A percentile compares a stretch with the other conserved stretches of the same genome.
phyloP scores from a whole-genome alignment of 1,140 invertebrate genomes.

The Drosophila yakuba region DNA sequence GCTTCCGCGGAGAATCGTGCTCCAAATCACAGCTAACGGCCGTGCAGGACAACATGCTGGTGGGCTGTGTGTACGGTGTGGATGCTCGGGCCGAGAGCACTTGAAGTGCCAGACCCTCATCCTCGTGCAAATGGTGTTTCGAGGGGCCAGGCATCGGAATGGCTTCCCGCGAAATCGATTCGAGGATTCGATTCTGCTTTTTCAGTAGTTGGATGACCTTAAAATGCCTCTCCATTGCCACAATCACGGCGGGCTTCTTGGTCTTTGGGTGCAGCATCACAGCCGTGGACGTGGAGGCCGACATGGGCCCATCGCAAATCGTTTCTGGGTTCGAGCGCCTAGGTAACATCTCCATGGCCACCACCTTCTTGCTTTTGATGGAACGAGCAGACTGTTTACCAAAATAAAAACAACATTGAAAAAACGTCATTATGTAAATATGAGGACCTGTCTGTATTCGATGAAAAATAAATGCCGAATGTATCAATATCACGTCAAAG shows the following conservation, averaged over 20 bases:
- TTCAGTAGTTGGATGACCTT: conserved; percentile 49
- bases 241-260: conserved; percentile 53
- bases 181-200: conserved; percentile 36
- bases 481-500: not conserved
- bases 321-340: not conserved
- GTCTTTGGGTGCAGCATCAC: conserved; percentile 57
- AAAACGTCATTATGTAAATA: not conserved
- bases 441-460: not conserved
- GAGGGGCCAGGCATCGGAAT: conserved; percentile 56
- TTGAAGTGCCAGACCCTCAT: conserved; percentile 67
- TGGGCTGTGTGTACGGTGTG: conserved; percentile 70
- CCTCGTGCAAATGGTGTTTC: conserved; percentile 28
- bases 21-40: conserved; percentile 71
- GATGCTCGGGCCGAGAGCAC: conserved; percentile 75
- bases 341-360: conserved; percentile 38
- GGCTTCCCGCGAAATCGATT: conserved; percentile 50
- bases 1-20: conserved; percentile 51
- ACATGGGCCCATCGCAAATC: not conserved
- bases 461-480: not conserved
- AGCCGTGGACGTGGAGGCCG: conserved; percentile 18
- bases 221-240: conserved; percentile 45
- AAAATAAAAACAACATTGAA: conserved; percentile 13
- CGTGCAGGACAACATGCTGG: conserved; percentile 66
- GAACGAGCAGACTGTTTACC: conserved; percentile 2
- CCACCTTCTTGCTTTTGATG: conserved; percentile 15